Base-by-base conservation (phyloP, 1,140 invertebrate species). In the Neodiprion fabricii region DNA sequence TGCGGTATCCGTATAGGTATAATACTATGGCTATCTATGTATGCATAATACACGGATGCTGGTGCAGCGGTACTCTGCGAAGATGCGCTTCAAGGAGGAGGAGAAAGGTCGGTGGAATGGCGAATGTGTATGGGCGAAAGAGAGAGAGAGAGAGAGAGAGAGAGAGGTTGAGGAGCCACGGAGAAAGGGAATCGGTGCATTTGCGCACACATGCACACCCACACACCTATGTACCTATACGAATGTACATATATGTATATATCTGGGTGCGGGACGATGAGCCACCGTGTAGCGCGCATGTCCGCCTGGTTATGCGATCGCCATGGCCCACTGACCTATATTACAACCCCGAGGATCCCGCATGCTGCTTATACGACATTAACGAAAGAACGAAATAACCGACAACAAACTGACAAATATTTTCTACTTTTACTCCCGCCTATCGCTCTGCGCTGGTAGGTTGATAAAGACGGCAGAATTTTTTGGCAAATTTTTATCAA, bases 281-380 rank as follows among this genome's bases (percentile, higher is more conserved):
- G 76, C 50, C 75, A 78, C 75, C 78, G 71, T n/a, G 48, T 73
- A 76, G 75, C 83, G 86, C 86, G 85, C 86, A 87, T 85, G 86
- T 86, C 86, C 83, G 85, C 82, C 83, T 85, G 85, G 83, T 84
- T 83, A 82, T 47, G 67, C 82, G 84, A 86, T 88, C 84, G 86
- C 87, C 86, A 85, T 88, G 87, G 86, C 87, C 87, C 82, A 88
- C 86, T 88, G 85, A 88, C 87, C 87, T 87, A 88, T 88, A 88
- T 88, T 86, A 80, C 81, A 84, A 82, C 74, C 82, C 81, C 80
- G 83, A 61, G 82, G 85, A 83, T 85, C 85, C 84, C 85, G 84
- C 83, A 85, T 86, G 74, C 75, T 40, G 28, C 28, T 40, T 40
- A 61, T 61, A 61, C 53, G 53, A 61, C 53, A 61, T 17, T 17